phyloP scores from a whole-genome alignment of 2,888 invertebrate species.

The Sphaeridia pumilis region DNA sequence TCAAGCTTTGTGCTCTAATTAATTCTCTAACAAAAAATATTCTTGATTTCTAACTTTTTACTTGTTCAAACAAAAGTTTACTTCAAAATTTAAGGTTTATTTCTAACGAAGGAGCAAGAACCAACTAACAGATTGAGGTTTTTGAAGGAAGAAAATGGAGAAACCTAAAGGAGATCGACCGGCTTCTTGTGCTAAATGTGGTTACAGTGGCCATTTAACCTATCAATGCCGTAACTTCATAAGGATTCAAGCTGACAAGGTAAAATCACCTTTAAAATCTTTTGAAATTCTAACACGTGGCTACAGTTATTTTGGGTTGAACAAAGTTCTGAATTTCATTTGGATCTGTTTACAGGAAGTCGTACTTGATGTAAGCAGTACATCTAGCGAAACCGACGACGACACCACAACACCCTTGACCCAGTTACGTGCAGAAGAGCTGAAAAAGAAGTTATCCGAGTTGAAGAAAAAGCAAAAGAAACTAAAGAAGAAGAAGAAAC shows the following conservation, averaged over 20 bases:
- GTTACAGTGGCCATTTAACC: conserved; percentile 89
- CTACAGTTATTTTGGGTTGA: neutral
- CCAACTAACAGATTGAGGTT: too few species aligned
- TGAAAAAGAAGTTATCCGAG: conserved; percentile 39
- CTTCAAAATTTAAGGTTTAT: too few species aligned
- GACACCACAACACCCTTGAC: conserved; percentile 75
- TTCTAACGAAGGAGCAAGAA: too few species aligned
- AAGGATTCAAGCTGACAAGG: conserved; percentile 73
- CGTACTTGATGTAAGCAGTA: conserved; percentile 85
- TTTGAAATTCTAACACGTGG: too few species aligned
- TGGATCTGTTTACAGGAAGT: conserved; percentile 22
- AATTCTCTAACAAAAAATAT: too few species aligned
- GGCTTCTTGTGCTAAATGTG: conserved; percentile 89
- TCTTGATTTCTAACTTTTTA: too few species aligned
- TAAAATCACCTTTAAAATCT: conserved; percentile 1
- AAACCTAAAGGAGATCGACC: conserved; percentile 45
- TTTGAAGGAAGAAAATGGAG: conserved; percentile 7
- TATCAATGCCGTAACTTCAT: conserved; percentile 93
- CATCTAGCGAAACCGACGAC: conserved; percentile 71
- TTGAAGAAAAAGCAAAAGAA: conserved; percentile 39
- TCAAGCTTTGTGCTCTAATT: too few species aligned
- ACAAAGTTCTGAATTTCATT: neutral
- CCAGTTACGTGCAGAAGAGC: conserved; percentile 62
- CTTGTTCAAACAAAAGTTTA: too few species aligned
- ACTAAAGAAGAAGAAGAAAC: conserved; percentile 37